A percentile compares a stretch with the other conserved stretches of the same genome.
phyloP scores from a whole-genome alignment of 2,113 vertebrate species.

The Sceloporus undulatus region DNA sequence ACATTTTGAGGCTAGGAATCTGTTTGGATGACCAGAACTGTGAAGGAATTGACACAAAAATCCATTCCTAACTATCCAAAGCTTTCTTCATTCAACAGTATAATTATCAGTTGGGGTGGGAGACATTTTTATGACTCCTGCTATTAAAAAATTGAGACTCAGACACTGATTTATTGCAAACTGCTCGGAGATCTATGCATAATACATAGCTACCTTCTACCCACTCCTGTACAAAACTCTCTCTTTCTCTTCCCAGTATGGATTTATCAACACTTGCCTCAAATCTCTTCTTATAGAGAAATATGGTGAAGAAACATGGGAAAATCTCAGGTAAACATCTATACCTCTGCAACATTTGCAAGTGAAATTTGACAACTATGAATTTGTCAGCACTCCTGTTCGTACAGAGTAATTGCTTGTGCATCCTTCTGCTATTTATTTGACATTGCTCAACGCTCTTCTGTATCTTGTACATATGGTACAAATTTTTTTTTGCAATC shows the following conservation, averaged over 20 bases:
- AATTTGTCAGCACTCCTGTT: neutral
- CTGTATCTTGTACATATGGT: neutral
- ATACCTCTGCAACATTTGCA: neutral
- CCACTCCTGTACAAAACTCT: neutral
- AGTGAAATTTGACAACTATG: neutral
- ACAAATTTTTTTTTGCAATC: neutral
- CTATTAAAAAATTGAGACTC: neutral
- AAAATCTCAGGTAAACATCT: constrained; percentile 74
- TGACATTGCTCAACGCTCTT: neutral
- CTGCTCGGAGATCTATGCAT: too few species aligned
- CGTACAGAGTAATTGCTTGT: neutral
- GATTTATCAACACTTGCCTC: constrained; percentile 87
- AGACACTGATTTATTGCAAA: neutral
- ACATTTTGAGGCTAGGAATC: too few species aligned
- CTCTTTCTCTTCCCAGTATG: constrained; percentile 74
- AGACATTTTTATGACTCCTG: too few species aligned
- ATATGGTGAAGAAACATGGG: constrained; percentile 81
- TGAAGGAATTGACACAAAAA: too few species aligned
- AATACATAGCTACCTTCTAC: neutral
- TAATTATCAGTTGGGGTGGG: too few species aligned
- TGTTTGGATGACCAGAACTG: too few species aligned
- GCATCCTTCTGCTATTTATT: neutral
- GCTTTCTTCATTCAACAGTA: too few species aligned
- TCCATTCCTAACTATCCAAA: too few species aligned
- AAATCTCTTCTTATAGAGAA: constrained; percentile 82